Conservation (phyloP, 2,113 vertebrate genomes). For the Corythoichthys haematopterus region DNA sequence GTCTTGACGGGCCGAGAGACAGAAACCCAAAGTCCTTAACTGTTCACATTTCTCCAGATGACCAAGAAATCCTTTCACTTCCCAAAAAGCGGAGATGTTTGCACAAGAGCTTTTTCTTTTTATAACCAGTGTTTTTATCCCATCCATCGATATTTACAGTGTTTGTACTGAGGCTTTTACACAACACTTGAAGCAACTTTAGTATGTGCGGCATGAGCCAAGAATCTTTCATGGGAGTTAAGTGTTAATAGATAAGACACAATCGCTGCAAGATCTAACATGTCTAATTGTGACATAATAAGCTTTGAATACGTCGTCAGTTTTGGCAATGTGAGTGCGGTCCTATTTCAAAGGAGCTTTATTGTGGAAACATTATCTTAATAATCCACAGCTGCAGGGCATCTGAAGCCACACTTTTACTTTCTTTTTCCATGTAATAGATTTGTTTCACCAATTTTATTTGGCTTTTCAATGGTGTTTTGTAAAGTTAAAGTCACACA, state of each 20-base stretch:
- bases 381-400: neutral
- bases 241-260: neutral
- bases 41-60: conserved; percentile 1
- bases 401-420: neutral
- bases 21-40: neutral
- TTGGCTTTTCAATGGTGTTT: neutral
- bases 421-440: neutral
- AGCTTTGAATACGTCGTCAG: neutral
- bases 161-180: neutral
- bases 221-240: neutral
- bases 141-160: neutral
- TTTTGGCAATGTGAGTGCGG: neutral
- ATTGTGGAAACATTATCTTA: neutral
- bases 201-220: neutral
- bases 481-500: neutral
- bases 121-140: conserved; percentile 4
- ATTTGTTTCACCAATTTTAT: neutral
- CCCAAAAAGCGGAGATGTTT: conserved; percentile 19
- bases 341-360: neutral
- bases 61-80: conserved; percentile 8
- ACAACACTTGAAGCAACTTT: neutral
- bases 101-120: conserved; percentile 21
- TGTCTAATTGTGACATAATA: neutral
- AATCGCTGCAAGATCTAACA: conserved; percentile 15
- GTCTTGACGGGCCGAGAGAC: neutral